phyloP scores from a whole-genome alignment of 1,140 invertebrate genomes.

The Drosophila aff. region DNA sequence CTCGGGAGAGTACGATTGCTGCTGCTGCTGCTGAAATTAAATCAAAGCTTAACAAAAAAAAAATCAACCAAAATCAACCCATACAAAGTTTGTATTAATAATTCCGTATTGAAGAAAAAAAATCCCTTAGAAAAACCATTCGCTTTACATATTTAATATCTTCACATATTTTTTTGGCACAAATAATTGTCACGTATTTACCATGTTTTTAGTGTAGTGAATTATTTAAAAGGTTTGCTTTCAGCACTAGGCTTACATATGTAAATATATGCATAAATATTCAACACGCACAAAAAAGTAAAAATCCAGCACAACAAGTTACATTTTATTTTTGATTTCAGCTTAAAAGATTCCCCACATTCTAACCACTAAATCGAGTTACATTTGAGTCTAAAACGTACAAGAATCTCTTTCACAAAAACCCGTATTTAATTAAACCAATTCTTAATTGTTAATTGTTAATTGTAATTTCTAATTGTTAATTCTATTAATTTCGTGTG shows the following conservation, averaged over 20 bases:
- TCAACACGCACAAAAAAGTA: background rate
- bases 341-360: no score
- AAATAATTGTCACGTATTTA: constrained; percentile 16
- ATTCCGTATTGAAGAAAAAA: background rate
- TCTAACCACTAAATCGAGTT: constrained; percentile 12
- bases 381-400: constrained; percentile 10
- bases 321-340: constrained; percentile 7
- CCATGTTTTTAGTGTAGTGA: constrained; percentile 12
- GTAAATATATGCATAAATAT: constrained; percentile 14
- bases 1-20: background rate
- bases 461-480: background rate
- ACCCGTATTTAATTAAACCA: background rate
- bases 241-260: constrained; percentile 5
- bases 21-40: background rate
- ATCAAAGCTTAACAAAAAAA: background rate
- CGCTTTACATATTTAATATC: constrained; percentile 6
- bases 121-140: background rate
- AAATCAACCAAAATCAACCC: background rate
- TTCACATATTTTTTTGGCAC: background rate
- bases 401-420: background rate
- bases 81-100: background rate
- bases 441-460: background rate
- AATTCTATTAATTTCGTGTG: background rate
- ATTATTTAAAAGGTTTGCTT: constrained; percentile 12
- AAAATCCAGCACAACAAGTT: background rate